phyloP scores from a whole-genome alignment of 2,888 invertebrate genomes.

The Leptothorax acervorum region DNA sequence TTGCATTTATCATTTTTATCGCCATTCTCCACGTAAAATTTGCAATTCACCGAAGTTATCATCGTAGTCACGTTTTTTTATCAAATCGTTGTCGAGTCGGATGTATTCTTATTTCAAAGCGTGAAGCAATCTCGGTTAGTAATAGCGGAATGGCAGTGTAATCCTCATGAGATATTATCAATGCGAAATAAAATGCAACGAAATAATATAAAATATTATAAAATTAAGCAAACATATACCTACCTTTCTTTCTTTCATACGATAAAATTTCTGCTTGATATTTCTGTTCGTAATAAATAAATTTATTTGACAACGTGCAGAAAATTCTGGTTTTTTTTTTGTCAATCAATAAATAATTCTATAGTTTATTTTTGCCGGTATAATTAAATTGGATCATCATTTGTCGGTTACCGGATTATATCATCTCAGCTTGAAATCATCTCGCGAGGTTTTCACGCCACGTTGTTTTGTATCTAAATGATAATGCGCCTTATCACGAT shows the following conservation, averaged over 20 bases:
- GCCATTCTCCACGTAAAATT: conserved; percentile 64
- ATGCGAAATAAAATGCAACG: neutral
- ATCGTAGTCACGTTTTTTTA: conserved; percentile 11
- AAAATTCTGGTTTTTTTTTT: neutral
- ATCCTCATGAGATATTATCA: neutral
- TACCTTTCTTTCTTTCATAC: neutral
- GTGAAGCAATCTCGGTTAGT: neutral
- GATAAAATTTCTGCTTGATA: neutral
- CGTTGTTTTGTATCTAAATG: neutral
- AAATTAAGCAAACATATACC: neutral
- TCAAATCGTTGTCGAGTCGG: conserved; percentile 6
- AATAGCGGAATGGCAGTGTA: neutral
- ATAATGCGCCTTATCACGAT: conserved; percentile 27
- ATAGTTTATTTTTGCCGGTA: neutral
- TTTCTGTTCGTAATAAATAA: neutral
- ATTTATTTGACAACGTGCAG: neutral
- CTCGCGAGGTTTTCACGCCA: neutral
- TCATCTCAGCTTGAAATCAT: neutral
- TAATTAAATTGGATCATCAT: neutral
- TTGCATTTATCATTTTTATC: conserved; percentile 72
- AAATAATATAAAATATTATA: conserved; percentile 2
- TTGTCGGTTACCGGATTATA: neutral
- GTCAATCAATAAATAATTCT: neutral
- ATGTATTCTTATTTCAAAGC: conserved; percentile 14
- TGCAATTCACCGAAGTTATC: conserved; percentile 66